These are phyloP conservation scores for Cyclophora albipunctata DNA, from an alignment of 2,888 invertebrate species.

Conservation along the genomic window DNA sequence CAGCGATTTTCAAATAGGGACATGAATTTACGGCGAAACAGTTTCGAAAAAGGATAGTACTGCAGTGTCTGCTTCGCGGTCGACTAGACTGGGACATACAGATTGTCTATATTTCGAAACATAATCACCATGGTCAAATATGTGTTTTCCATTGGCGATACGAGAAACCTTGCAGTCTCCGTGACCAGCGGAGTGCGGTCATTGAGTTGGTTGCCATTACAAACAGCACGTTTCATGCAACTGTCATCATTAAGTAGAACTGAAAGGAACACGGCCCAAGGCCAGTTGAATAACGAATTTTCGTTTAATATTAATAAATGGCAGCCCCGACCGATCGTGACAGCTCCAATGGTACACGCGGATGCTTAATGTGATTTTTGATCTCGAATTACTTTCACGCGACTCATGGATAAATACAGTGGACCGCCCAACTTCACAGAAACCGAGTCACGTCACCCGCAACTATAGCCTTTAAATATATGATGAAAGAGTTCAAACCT, in stretches of 20 bases:
- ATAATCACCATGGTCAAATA: slow-evolving; percentile 16
- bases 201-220: slow-evolving; percentile 51
- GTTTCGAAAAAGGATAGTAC: too few species aligned
- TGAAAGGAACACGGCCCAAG: slow-evolving; percentile 69
- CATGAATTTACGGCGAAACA: too few species aligned
- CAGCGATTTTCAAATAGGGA: too few species aligned
- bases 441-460: background rate
- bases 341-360: slow-evolving; percentile 53
- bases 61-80: too few species aligned
- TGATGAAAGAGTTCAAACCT: slow-evolving; percentile 3
- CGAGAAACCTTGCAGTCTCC: slow-evolving; percentile 38
- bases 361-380: slow-evolving; percentile 42
- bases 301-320: slow-evolving; percentile 71
- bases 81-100: too few species aligned
- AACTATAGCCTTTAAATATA: slow-evolving; percentile 5
- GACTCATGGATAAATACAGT: slow-evolving; percentile 23
- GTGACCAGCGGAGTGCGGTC: slow-evolving; percentile 41
- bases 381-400: slow-evolving; percentile 55
- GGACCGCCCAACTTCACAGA: slow-evolving; percentile 6
- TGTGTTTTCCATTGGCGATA: slow-evolving; percentile 16
- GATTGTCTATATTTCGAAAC: slow-evolving; percentile 33
- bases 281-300: slow-evolving; percentile 73
- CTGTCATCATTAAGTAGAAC: slow-evolving; percentile 71
- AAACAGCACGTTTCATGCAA: slow-evolving; percentile 60
- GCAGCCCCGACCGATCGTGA: slow-evolving; percentile 62